Base-by-base conservation (phyloP, 1,140 invertebrate species). In the Bombus polaris region DNA sequence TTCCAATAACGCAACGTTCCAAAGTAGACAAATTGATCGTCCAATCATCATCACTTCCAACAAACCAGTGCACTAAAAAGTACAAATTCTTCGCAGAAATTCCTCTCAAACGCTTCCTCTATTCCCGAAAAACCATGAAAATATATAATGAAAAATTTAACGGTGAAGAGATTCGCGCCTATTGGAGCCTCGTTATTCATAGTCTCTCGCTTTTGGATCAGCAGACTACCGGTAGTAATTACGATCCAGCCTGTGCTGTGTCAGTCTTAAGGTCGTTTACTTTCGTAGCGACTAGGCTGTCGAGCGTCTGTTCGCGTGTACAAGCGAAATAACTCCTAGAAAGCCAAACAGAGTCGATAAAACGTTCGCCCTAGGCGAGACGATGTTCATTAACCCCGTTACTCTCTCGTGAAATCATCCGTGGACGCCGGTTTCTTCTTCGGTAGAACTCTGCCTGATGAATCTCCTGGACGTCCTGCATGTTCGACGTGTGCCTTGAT, bases 331-430 rank as follows among this genome's bases (percentile, higher is more conserved):
- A 47, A n/a, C 15, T 25, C 15, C 15, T 74, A 74, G 72, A 47
- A 62, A 74, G 47, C n/a, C 25, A 57, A 53, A 37, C 65, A 18
- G 47, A 9, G 18, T 10, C 18, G 47, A 44, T n/a, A 82, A 66
- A 70, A 78, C 65, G 44, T 44, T 32, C 9, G 62, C 85, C 79
- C 62, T 59, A 35, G 79, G 85, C 85, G 59, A 87, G n/a, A 47
- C 62, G 39, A 66, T 62, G 70, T 87, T 83, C 85, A 39, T 88
- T 83, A 68, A 88, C 85, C 80, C 47, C 71, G n/a, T 42, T 74
- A 35, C 53, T 62, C 68, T 32, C 47, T 53, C 47, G 32, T 18
- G 4, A n/a, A 74, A 35, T 53, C 44, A 71, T 72, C 13, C 15
- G n/a, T n/a, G 13, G 1, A 8, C 71, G 39, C 71, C 18, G 35